Conservation (phyloP, 2,797 vertebrate species). For the Chaetophractus vellerosus region DNA sequence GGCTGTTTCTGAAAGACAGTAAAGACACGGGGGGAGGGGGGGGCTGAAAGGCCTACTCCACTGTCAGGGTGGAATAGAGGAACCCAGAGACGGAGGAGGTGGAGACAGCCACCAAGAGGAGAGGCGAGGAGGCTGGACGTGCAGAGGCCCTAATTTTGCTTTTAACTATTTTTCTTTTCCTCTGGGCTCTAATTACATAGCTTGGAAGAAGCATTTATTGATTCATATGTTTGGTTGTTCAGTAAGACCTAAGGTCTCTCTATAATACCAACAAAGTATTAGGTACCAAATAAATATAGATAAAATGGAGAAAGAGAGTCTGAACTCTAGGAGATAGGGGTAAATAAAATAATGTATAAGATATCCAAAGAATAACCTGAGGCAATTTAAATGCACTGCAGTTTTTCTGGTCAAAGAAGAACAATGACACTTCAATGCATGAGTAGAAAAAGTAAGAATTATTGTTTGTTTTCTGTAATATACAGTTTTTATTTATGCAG, state of each 20-base stretch:
- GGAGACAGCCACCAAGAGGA: too few relatives aligned
- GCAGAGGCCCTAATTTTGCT: neutral
- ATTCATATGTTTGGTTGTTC: neutral
- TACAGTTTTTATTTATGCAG: slow-evolving; percentile 1
- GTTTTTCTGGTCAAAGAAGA: neutral
- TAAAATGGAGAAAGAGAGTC: neutral
- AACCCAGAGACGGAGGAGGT: too few relatives aligned
- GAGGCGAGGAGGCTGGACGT: too few relatives aligned
- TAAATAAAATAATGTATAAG: neutral
- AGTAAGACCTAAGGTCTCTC: neutral
- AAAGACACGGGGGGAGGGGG: too few relatives aligned
- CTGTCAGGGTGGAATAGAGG: too few relatives aligned
- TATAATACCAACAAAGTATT: neutral
- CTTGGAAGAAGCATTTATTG: neutral
- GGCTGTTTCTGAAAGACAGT: too few relatives aligned
- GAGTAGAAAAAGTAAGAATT: neutral
- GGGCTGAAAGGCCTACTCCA: too few relatives aligned
- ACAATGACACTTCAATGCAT: neutral
- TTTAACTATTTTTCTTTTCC: neutral
- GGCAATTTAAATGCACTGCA: neutral
- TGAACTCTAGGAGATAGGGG: neutral
- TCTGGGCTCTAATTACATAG: neutral
- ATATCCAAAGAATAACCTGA: neutral
- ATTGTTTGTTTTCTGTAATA: neutral
- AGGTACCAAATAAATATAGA: neutral